These are phyloP conservation scores for Synergus japonicus DNA, from an alignment of 2,888 invertebrate species.

Conservation along the genomic window DNA sequence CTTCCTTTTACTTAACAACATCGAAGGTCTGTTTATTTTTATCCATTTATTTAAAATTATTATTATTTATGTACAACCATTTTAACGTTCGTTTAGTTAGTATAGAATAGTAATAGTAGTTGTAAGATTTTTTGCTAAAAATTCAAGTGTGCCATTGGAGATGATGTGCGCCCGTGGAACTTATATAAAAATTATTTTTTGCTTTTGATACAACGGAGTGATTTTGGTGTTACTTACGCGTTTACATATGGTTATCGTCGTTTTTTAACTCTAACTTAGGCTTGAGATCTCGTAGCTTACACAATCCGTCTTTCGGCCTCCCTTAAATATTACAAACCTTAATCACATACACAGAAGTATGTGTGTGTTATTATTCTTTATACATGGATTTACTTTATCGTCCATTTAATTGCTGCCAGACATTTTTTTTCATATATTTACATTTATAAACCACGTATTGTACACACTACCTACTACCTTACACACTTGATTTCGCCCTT, in stretches of 20 bases:
- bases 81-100: constrained; percentile 57
- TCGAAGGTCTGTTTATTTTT: constrained; percentile 69
- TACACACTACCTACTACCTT: constrained; percentile 69
- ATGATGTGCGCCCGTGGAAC: constrained; percentile 75
- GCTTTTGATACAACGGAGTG: constrained; percentile 71
- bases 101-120: constrained; percentile 51
- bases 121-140: constrained; percentile 64
- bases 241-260: constrained; percentile 58
- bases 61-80: constrained; percentile 75
- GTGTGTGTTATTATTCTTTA: constrained; percentile 56
- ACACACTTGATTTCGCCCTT: constrained; percentile 55
- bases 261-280: constrained; percentile 69
- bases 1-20: constrained; percentile 72
- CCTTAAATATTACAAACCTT: constrained; percentile 73
- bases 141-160: constrained; percentile 72
- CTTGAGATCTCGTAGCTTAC: constrained; percentile 75
- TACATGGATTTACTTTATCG: constrained; percentile 60
- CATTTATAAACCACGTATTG: constrained; percentile 74
- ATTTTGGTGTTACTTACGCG: constrained; percentile 75
- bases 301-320: constrained; percentile 70
- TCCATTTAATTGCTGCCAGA: constrained; percentile 69
- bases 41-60: constrained; percentile 71
- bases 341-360: constrained; percentile 71
- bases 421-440: constrained; percentile 67
- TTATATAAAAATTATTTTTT: constrained; percentile 75